phyloP scores from a whole-genome alignment of 2,888 invertebrate species.

The Sussaba pulchella region DNA sequence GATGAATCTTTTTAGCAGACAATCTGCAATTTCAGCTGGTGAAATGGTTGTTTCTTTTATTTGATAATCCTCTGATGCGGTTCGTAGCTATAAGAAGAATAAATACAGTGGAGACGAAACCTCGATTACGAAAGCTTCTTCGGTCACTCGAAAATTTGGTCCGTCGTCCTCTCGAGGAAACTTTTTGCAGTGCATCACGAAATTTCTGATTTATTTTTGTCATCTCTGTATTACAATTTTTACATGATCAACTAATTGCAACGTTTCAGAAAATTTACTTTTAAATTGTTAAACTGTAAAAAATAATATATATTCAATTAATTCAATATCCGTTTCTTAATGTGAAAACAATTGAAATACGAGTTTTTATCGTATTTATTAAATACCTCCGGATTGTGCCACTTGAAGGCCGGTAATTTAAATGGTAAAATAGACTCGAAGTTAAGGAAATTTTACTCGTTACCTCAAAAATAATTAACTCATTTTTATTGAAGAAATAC shows the following conservation, averaged over 20 bases:
- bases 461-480: no score
- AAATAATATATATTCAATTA: no score
- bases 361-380: no score
- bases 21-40: constrained; percentile 17
- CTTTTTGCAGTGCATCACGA: background rate
- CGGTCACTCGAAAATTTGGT: constrained; percentile 42
- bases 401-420: no score
- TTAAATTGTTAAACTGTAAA: background rate
- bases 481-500: no score
- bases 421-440: no score
- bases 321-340: no score
- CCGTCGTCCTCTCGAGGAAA: constrained; percentile 23
- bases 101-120: constrained; percentile 26
- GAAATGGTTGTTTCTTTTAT: constrained; percentile 2
- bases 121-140: constrained; percentile 5
- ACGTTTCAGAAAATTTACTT: background rate
- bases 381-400: no score
- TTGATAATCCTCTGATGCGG: constrained; percentile 12
- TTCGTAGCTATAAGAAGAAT: constrained; percentile 9
- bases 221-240: background rate
- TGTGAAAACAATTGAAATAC: no score
- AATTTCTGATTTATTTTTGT: constrained; percentile 1
- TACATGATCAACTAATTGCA: background rate
- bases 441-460: no score
- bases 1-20: constrained; percentile 11